Conservation (phyloP, 1,140 invertebrate genomes). For the Latrodectus geometricus region DNA sequence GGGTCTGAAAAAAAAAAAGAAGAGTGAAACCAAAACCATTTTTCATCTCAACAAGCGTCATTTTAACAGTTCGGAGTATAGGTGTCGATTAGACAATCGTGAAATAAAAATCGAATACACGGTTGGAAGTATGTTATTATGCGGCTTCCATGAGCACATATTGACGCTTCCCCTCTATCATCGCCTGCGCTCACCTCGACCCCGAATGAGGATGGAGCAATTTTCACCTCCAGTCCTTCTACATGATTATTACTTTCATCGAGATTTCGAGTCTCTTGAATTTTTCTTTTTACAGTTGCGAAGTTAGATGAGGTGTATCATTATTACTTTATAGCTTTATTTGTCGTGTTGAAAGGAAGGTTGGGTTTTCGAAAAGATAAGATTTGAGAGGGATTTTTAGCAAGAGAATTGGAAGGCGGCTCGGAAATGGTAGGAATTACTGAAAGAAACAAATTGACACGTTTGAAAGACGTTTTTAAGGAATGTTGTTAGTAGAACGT, state of each 20-base stretch:
- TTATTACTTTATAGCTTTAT: not conserved
- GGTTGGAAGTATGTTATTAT: not conserved
- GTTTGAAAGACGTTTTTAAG: not conserved
- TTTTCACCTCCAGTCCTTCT: not conserved
- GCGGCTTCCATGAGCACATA: not conserved
- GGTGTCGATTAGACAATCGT: not conserved
- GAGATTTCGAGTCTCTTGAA: not conserved
- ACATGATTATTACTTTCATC: not conserved
- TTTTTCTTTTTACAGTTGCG: conserved; percentile 1
- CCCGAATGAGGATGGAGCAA: not conserved
- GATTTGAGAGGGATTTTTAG: not conserved
- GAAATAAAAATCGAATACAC: not conserved
- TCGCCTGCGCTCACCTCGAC: not conserved
- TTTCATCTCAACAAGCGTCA: not conserved
- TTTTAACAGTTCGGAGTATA: not conserved
- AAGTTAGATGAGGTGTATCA: not conserved
- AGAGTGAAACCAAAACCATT: not conserved
- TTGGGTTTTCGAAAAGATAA: not conserved
- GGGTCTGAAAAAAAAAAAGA: not conserved
- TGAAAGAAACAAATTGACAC: not conserved
- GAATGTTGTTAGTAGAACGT: not conserved
- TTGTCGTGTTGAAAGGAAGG: not conserved
- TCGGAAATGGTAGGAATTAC: not conserved
- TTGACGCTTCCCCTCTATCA: not conserved
- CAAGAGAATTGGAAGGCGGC: not conserved